phyloP scores from a whole-genome alignment of 1,140 invertebrate genomes.

The Hyles euphorbiae region DNA sequence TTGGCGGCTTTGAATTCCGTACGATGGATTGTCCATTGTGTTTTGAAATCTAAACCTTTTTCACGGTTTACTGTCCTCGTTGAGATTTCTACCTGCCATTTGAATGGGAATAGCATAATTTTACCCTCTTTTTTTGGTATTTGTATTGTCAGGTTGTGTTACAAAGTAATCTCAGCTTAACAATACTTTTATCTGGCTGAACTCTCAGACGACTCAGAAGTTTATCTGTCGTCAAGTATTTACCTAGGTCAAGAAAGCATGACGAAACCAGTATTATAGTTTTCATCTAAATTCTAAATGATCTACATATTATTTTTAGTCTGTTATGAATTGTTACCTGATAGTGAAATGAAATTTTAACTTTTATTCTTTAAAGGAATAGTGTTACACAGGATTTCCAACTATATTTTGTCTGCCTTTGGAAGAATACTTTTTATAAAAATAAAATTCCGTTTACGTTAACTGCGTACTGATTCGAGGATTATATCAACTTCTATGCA shows the following conservation, averaged over 20 bases:
- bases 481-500: too few relatives aligned
- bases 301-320: conserved; percentile 9
- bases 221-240: conserved; percentile 10
- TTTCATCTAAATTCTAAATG: conserved; percentile 5
- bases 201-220: conserved; percentile 1
- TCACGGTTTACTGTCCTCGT: too few relatives aligned
- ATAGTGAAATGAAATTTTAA: not conserved
- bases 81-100: too few relatives aligned
- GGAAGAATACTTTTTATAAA: not conserved
- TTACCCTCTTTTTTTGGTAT: too few relatives aligned
- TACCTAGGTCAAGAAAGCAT: conserved; percentile 28
- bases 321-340: not conserved
- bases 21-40: too few relatives aligned
- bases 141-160: not conserved
- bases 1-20: conserved; percentile 1
- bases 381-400: not conserved
- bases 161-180: not conserved
- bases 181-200: not conserved
- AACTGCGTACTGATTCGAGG: not conserved
- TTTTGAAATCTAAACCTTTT: too few relatives aligned
- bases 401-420: conserved; percentile 2
- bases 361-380: too few relatives aligned
- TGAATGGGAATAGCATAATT: too few relatives aligned
- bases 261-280: conserved; percentile 13
- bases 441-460: not conserved